Evolutionary conservation across 2,888 invertebrate genomes (phyloP).

Genomic region (Drosophila formosana): DNA sequence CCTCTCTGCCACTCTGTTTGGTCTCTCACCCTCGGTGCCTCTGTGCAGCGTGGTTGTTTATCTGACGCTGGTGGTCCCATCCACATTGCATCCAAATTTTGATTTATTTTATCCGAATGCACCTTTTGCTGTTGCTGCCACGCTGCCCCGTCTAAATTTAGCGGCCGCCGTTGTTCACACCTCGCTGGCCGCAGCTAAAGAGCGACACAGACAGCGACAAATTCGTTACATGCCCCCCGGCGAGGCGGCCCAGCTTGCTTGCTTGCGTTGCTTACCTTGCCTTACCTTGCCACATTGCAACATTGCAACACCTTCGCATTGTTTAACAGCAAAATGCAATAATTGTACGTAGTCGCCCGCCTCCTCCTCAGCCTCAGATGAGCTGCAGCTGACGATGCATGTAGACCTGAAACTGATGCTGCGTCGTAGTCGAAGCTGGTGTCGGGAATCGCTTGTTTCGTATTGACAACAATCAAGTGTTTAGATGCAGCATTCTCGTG

Average conservation of each 20-base stretch:
- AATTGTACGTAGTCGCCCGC: constrained; percentile 64
- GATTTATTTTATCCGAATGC: constrained; percentile 69
- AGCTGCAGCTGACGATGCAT: background rate
- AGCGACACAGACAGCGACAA: constrained; percentile 69
- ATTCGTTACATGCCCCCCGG: constrained; percentile 66
- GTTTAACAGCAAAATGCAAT: constrained; percentile 78
- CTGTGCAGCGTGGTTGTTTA: constrained; percentile 51
- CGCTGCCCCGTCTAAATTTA: constrained; percentile 62
- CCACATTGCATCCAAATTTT: constrained; percentile 66
- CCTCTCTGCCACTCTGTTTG: background rate
- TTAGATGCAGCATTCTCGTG: constrained; percentile 63
- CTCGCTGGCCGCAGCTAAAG: constrained; percentile 62
- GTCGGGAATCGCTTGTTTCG: constrained; percentile 39
- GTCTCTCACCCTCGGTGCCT: background rate
- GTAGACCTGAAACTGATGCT: background rate
- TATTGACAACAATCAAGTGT: constrained; percentile 66
- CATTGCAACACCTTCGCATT: constrained; percentile 67
- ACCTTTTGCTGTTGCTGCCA: constrained; percentile 50
- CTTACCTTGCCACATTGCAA: constrained; percentile 23
- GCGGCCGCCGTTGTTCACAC: constrained; percentile 70
- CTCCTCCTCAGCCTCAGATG: background rate
- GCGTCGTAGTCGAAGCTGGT: constrained; percentile 4
- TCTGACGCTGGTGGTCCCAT: constrained; percentile 72
- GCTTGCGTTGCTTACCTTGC: background rate
- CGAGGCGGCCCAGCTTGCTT: constrained; percentile 5